A percentile compares a stretch with the other conserved stretches of the same genome.
These are phyloP conservation scores for Drosophila parabipectinata DNA, from an alignment of 1,140 invertebrate genomes.

Conservation along the genomic window DNA sequence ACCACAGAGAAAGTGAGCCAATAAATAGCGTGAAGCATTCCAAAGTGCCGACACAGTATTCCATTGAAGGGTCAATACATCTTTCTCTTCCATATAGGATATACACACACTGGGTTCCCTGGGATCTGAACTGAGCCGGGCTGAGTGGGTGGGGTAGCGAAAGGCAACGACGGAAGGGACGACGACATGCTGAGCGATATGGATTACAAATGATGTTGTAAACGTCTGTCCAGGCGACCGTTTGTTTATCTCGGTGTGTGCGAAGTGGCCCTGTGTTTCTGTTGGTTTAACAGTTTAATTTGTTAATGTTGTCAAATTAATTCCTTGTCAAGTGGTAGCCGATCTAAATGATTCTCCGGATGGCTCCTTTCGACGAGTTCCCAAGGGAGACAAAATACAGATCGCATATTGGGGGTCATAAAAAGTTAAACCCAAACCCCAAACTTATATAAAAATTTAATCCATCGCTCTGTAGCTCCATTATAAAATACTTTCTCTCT, in stretches of 20 bases:
- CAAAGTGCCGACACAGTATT: slow-evolving; percentile 53
- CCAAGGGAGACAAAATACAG: not conserved
- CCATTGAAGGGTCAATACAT: slow-evolving; percentile 80
- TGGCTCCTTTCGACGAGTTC: slow-evolving; percentile 1
- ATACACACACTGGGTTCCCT: slow-evolving; percentile 15
- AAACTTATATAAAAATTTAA: not conserved
- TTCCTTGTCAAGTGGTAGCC: slow-evolving; percentile 64
- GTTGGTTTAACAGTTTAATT: slow-evolving; percentile 81
- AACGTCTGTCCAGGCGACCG: slow-evolving; percentile 57
- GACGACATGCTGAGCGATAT: slow-evolving; percentile 81
- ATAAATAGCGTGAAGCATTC: slow-evolving; percentile 81
- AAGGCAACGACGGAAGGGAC: slow-evolving; percentile 35
- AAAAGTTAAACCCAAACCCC: not conserved
- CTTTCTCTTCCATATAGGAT: slow-evolving; percentile 42
- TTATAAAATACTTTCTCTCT: not conserved
- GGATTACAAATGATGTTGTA: slow-evolving; percentile 84
- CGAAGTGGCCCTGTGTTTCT: slow-evolving; percentile 20
- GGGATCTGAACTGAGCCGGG: slow-evolving; percentile 12
- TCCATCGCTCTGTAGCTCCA: not conserved
- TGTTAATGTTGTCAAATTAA: slow-evolving; percentile 84
- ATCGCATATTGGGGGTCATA: not conserved
- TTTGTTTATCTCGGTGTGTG: slow-evolving; percentile 37
- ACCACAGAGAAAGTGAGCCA: slow-evolving; percentile 75
- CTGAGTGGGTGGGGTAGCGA: slow-evolving; percentile 21
- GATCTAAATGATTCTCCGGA: slow-evolving; percentile 36